Evolutionary conservation across 2,113 vertebrate species (phyloP), one percentile per base, ranked within the genome.

Genomic region (Paradisaea rubra): DNA sequence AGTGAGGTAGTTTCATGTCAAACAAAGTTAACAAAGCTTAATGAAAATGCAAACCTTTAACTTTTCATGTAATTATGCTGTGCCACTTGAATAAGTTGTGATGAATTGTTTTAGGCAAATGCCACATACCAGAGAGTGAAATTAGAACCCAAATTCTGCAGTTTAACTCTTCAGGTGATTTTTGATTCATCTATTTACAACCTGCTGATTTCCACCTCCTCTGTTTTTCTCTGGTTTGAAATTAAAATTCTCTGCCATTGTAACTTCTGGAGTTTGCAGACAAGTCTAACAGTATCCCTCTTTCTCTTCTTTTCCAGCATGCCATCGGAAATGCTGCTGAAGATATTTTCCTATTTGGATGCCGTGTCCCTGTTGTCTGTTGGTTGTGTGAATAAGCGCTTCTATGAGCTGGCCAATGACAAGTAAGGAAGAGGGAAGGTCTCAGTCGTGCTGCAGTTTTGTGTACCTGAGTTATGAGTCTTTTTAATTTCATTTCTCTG

Each of bases 321-420:
- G 94, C 99, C 99, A 35, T 84, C 97, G 81, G 99, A 99, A 94
- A 88, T 99, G 33, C 89, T 99, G 44, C 65, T 98, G 82, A 98
- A 98, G 97, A 98, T 99, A 81, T 94, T 99, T 64, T 98, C 98
- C 22, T 98, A 97, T 94, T 96, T 99, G 97, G 98, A 99, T 97
- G 96, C 96, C 15, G 93, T 71, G 10, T 97, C 98, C 80, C 97
- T 99, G 14, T 93, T 98, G 86, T 97, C 94, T 82, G 39, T 97
- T 30, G 98, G 98, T 54, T 98, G 98, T 69, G 97, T 98, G 89
- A 99, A 94, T 94, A 99, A 97, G 44, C 92, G 37, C 80, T 98
- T 99, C 94, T 96, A 97, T 93, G 96, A 98, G 24, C 96, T 99
- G 71, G 97, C 98, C 92, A 99, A 82, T 84, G 98, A 98, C 97